Evolutionary conservation across 2,888 invertebrate species (phyloP).

Genomic region (Drosophila acutilabella): DNA sequence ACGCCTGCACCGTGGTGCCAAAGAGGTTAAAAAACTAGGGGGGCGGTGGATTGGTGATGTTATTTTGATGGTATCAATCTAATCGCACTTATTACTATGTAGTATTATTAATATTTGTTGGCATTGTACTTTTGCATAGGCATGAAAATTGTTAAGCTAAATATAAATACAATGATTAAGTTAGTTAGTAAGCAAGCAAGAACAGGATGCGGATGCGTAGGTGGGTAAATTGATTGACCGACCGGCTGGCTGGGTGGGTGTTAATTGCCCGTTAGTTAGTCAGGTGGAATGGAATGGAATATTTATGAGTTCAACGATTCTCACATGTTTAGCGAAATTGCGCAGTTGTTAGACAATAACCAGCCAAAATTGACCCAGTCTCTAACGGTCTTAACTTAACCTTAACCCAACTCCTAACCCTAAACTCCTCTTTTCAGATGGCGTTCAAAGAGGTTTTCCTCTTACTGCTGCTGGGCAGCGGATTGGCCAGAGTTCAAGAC

Average conservation of each 20-base stretch:
- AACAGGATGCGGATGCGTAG: constrained; percentile 48
- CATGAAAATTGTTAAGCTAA: constrained; percentile 69
- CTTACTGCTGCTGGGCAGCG: background rate
- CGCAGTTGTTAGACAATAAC: constrained; percentile 22
- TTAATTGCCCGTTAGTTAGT: constrained; percentile 63
- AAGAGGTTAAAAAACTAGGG: too few relatives aligned
- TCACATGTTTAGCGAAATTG: background rate
- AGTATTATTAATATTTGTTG: constrained; percentile 15
- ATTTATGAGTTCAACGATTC: constrained; percentile 54
- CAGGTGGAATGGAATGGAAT: constrained; percentile 60
- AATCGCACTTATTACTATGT: constrained; percentile 16
- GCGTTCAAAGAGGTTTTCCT: background rate
- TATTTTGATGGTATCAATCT: constrained; percentile 16
- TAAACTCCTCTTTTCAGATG: constrained; percentile 55
- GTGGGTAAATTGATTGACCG: constrained; percentile 37
- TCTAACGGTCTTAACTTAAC: background rate
- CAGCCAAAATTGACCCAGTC: constrained; percentile 27
- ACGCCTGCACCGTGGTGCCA: constrained; percentile 7
- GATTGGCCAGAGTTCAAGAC: background rate
- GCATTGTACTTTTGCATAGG: constrained; percentile 61
- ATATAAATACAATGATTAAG: constrained; percentile 44
- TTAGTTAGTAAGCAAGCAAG: constrained; percentile 9
- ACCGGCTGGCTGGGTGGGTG: constrained; percentile 40
- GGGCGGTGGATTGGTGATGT: background rate
- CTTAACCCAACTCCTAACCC: constrained; percentile 1